These are phyloP conservation scores for Dolichotis patagonum DNA, from an alignment of 2,113 vertebrate genomes.

Conservation along the genomic window DNA sequence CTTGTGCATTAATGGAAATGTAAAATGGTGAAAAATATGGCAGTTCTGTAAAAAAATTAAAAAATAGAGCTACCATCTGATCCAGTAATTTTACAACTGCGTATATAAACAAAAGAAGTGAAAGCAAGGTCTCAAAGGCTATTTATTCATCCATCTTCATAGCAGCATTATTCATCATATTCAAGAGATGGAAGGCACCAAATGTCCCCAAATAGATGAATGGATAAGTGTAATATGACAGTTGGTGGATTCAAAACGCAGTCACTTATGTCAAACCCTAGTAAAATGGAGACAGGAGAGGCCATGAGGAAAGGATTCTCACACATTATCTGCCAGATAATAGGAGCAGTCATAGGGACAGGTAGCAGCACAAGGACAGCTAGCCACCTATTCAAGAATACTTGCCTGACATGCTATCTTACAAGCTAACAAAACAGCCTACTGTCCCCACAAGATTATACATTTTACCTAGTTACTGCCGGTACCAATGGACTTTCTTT, in stretches of 20 bases:
- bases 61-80: background rate
- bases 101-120: background rate
- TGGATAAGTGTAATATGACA: background rate
- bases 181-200: background rate
- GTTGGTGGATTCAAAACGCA: background rate
- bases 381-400: background rate
- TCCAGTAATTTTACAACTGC: background rate
- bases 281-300: background rate
- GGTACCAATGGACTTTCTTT: background rate
- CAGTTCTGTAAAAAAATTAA: background rate
- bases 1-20: background rate
- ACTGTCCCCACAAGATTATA: background rate
- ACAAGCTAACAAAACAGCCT: background rate
- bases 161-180: background rate
- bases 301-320: background rate
- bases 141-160: background rate
- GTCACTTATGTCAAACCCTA: background rate
- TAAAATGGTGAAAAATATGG: background rate
- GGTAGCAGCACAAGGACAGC: background rate
- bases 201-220: background rate
- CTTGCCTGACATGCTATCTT: background rate
- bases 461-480: background rate
- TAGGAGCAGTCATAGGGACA: background rate
- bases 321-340: background rate
- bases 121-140: background rate